Percentiles rank a stretch among this genome's conserved stretches.
These are phyloP conservation scores for Falco peregrinus DNA, from an alignment of 2,797 vertebrate genomes.

Conservation along the genomic window DNA sequence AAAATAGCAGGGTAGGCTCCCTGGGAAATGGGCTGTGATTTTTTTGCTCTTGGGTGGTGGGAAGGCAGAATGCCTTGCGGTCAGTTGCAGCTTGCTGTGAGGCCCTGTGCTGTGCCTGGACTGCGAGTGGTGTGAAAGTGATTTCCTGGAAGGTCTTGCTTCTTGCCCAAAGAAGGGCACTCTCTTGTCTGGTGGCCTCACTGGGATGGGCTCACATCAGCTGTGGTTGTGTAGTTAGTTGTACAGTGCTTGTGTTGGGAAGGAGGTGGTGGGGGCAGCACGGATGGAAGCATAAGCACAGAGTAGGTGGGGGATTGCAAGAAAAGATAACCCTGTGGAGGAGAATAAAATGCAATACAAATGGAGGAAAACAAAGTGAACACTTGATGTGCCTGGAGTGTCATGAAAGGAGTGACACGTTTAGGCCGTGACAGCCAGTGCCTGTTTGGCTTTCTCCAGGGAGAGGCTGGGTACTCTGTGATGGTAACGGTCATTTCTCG, in stretches of 20 bases:
- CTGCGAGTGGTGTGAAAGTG: neutral
- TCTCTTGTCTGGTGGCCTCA: neutral
- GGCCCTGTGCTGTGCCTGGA: neutral
- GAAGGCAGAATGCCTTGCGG: neutral
- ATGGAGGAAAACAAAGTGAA: neutral
- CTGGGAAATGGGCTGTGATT: neutral
- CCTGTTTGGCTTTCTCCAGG: neutral
- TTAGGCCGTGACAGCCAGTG: neutral
- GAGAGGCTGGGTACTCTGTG: neutral
- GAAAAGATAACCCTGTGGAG: neutral
- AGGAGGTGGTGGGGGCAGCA: rapidly evolving
- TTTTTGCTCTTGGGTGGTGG: neutral
- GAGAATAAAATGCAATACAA: neutral
- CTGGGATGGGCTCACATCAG: neutral
- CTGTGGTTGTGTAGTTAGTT: neutral
- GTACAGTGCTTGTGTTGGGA: neutral
- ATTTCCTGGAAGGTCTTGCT: neutral
- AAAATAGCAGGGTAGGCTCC: neutral
- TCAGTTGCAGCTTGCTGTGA: neutral
- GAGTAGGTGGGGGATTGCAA: neutral
- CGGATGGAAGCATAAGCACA: rapidly evolving
- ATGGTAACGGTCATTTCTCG: neutral
- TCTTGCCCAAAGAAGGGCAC: neutral
- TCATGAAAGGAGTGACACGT: neutral
- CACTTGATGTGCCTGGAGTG: rapidly evolving